phyloP scores from a whole-genome alignment of 2,113 vertebrate genomes.

The Girardinichthys multiradiatus region DNA sequence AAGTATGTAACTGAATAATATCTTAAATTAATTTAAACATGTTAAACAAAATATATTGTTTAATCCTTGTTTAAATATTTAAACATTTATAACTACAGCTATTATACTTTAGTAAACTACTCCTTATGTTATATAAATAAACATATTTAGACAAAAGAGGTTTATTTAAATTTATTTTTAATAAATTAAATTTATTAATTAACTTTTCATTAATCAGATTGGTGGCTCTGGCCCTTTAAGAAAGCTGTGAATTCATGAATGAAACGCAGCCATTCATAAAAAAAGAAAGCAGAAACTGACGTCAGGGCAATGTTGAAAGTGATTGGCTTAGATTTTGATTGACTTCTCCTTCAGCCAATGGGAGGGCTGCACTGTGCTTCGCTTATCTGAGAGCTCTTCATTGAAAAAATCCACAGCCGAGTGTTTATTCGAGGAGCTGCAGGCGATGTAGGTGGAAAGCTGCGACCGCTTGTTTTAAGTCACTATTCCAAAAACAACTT shows the following conservation, averaged over 20 bases:
- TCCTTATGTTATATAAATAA: not conserved
- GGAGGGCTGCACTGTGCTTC: not conserved
- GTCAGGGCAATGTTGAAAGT: slow-evolving; percentile 3
- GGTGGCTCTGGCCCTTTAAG: slow-evolving; percentile 68
- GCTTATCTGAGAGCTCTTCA: slow-evolving; percentile 55
- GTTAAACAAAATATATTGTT: no score
- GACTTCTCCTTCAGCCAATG: slow-evolving; percentile 64
- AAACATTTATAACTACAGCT: not conserved
- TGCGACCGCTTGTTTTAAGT: not conserved
- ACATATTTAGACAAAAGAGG: not conserved
- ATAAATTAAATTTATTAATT: not conserved
- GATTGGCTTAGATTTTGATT: slow-evolving; percentile 63
- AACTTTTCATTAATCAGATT: not conserved
- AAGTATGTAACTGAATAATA: no score
- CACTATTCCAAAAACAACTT: slow-evolving; percentile 24
- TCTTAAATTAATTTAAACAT: no score
- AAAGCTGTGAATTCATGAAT: slow-evolving; percentile 72
- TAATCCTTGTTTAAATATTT: not conserved
- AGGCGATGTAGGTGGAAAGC: slow-evolving; percentile 44
- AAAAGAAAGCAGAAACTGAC: slow-evolving; percentile 54
- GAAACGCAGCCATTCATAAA: slow-evolving; percentile 83
- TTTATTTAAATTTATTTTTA: not conserved
- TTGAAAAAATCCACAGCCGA: slow-evolving; percentile 76
- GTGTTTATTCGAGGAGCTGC: slow-evolving; percentile 53
- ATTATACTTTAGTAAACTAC: no score